Percentiles rank a stretch among this genome's conserved stretches.
Conservation (phyloP, 2,888 invertebrate species). For the Chrysolina haemoptera region DNA sequence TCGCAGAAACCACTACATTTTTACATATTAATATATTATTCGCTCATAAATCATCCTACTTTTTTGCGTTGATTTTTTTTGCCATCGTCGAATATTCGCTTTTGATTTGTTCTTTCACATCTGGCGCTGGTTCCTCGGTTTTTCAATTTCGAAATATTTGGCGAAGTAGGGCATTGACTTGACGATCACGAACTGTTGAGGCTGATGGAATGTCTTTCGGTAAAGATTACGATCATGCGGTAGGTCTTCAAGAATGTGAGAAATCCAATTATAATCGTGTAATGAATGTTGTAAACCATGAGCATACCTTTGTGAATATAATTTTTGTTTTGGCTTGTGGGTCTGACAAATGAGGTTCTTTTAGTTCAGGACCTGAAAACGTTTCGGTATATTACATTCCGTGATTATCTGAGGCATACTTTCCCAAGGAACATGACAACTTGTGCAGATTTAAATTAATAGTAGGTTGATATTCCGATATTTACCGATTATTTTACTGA, state of each 20-base stretch:
- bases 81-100: not conserved
- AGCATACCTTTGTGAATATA: not conserved
- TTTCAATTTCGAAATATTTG: not conserved
- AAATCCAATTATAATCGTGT: conserved; percentile 5
- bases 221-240: not conserved
- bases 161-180: not conserved
- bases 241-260: conserved; percentile 3
- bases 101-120: not conserved
- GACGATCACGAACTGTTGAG: not conserved
- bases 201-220: not conserved
- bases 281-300: not conserved
- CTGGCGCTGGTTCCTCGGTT: not conserved
- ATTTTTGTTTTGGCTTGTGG: not conserved
- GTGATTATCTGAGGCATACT: not conserved
- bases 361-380: not conserved
- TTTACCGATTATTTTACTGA: too few relatives aligned
- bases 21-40: too few relatives aligned
- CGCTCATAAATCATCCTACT: too few relatives aligned
- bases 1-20: too few relatives aligned
- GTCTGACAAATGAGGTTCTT: not conserved
- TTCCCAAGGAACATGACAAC: too few relatives aligned
- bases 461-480: too few relatives aligned
- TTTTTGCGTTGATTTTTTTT: too few relatives aligned
- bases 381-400: not conserved
- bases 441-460: too few relatives aligned